Base-by-base conservation (phyloP, 2,888 invertebrate genomes). In the Agrypnus murinus region DNA sequence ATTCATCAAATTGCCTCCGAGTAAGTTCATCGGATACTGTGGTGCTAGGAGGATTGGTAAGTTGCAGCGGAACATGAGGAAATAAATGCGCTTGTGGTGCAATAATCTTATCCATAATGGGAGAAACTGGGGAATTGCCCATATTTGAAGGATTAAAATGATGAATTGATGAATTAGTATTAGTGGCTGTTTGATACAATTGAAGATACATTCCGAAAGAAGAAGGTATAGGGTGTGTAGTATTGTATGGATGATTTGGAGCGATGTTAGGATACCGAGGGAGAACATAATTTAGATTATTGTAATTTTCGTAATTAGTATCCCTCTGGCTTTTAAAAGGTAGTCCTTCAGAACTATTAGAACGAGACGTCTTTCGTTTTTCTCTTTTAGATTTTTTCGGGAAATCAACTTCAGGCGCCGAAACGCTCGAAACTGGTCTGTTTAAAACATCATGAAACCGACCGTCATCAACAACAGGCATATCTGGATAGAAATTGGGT, bases 381-480 rank as follows among this genome's bases (percentile, higher is more conserved):
- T 6, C 12, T 12, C 8, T 25, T 50, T 50, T 50, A n/a, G 25
- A 25, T 50, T 14, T 50, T n/a, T 50, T 25, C 1, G 50, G 12
- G 2, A 7, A 25, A 7, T 50, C 50, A 7, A 2, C 12, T 31
- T 4, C 31, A 14, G 15, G 15, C 14, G 50, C 6, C 1, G 25
- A 19, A 46, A 17, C 1, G 4, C 19, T 19, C 19, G 19, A 4
- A 19, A 7, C 15, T 15, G 14, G 14, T 1, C 17, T 46, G 5
- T 31, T 31, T 8, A 25, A 6, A 10, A 31, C 6, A 6, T 19
- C 8, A 12, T 31, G 50, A 6, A 31, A 31, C 4, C 31, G 25
- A 2, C 12, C 25, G 9, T 50, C 50, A 2, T 50, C 50, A 12
- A 50, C 31, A 50, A 50, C 31, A n/a, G 50, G 50, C 50, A 50